Evolutionary conservation across 1,140 invertebrate species (phyloP), one percentile per base, ranked within the genome.

Genomic region (Pseudomyrmex sp.): DNA sequence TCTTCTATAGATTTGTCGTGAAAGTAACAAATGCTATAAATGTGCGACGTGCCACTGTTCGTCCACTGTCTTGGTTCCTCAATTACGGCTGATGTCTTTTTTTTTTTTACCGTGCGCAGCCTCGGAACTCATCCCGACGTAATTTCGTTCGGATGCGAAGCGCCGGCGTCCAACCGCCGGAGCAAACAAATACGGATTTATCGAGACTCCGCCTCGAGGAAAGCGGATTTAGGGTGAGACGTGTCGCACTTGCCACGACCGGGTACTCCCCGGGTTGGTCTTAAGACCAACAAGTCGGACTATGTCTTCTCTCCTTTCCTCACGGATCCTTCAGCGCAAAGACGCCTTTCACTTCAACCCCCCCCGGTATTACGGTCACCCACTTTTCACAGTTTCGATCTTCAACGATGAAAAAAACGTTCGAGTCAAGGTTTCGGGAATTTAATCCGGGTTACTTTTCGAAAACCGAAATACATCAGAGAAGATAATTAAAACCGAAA

Each of bases 161-260:
- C 44, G 26, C 54, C 54, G 15, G 20, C 63, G 52, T 79, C 76
- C 75, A 35, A 77, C n/a, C n/a, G n/a, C 63, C 65, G 44, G 44
- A 70, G 76, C 76, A 80, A 80, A 80, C 76, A 80, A 80, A 80
- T 80, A 80, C 76, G 76, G 66, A 80, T 80, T 80, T 80, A 80
- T 80, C 66, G 76, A 69, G 76, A 46, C 56, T 61, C 44, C 76
- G 76, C 66, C 76, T 80, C 76, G 76, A 61, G 66, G 66, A 80
- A 80, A 80, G 66, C 68, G 66, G 66, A 72, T 80, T 80, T 72
- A 80, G 76, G 54, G 44, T 80, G 76, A 72, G 72, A 80, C 76
- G 76, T 80, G 76, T 80, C 76, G 54, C 66, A 70, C 76, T 80
- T 80, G 76, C 54, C 66, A 23, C 44, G 54, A 72, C n/a, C 66